Base-by-base conservation (phyloP, 2,888 invertebrate species). In the Rhagium mordax region DNA sequence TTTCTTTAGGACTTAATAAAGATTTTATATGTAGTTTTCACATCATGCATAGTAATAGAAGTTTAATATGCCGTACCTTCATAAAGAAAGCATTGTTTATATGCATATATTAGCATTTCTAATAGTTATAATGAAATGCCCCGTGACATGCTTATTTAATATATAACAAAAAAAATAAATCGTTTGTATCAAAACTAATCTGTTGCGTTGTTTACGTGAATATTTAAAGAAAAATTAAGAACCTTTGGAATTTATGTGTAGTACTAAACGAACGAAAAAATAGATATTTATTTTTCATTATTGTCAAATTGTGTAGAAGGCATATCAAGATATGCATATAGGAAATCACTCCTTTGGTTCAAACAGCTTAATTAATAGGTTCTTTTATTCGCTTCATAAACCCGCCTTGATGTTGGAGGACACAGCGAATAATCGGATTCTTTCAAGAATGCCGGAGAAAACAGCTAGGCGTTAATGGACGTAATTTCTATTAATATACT, bases 401-500 rank as follows among this genome's bases (percentile, higher is more conserved):
- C 7, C 61, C n/a, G 18, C 47, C 61, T 61, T 61, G 61, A 16
- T 8, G 21, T 16, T 13, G 59, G 7, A 8, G 29, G 13, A 51
- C 18, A 20, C 18, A 51, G 20, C 6, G 7, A 20, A 20, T 20
- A 51, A 51, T n/a, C 29, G 59, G 15, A 33, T 59, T 59, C 59
- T 59, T 16, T 55, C 55, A 24, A 27, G 61, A 61, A 18, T 47
- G 47, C 47, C 21, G 21, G 18, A 5, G 47, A 61, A 47, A 61
- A 18, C 15, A 16, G 20, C 13, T 20, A 61, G 47, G 41, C 20
- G 61, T 47, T 33, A 33, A 60, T 13, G 47, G 13, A 5, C 21
- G 61, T 61, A 41, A 61, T 8, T 41, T 61, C 47, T 47, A 61
- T 61, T 61, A 47, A 18, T 47, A 33, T 20, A 61, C 13, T 20